Percentiles rank a stretch among this genome's conserved stretches.
These are phyloP conservation scores for Ostrea denselamellosa DNA, from an alignment of 1,140 invertebrate species.

Conservation along the genomic window DNA sequence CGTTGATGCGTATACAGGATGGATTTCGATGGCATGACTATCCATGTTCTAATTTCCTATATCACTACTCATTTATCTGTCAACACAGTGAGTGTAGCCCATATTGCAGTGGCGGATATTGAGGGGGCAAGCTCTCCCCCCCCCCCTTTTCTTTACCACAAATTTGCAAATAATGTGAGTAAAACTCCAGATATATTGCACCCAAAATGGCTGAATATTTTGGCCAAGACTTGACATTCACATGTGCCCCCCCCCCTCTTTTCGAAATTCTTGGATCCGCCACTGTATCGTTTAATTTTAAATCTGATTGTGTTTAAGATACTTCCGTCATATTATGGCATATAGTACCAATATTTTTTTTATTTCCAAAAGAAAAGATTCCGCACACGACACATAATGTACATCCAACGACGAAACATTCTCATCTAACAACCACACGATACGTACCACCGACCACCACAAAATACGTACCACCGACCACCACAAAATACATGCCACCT, in stretches of 20 bases:
- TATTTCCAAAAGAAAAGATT: neutral
- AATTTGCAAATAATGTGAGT: too few relatives aligned
- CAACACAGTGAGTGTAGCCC: conserved; percentile 23
- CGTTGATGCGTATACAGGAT: neutral
- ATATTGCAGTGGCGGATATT: too few relatives aligned
- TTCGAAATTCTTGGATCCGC: too few relatives aligned
- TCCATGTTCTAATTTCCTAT: conserved; percentile 6
- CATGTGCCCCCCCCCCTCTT: too few relatives aligned
- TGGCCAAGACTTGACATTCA: too few relatives aligned
- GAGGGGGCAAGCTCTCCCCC: too few relatives aligned
- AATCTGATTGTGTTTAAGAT: too few relatives aligned
- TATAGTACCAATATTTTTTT: neutral
- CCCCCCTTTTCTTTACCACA: too few relatives aligned
- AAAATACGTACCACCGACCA: conserved; percentile 4
- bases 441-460: neutral
- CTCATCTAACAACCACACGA: neutral
- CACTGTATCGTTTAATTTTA: too few relatives aligned
- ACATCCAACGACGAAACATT: neutral
- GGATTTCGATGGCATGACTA: conserved; percentile 35
- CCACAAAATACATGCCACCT: neutral
- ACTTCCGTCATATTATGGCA: too few relatives aligned
- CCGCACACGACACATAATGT: neutral
- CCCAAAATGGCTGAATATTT: too few relatives aligned
- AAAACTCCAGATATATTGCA: too few relatives aligned
- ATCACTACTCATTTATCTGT: conserved; percentile 39